phyloP scores from a whole-genome alignment of 1,140 invertebrate genomes.

The Centruroides sculpturatus region DNA sequence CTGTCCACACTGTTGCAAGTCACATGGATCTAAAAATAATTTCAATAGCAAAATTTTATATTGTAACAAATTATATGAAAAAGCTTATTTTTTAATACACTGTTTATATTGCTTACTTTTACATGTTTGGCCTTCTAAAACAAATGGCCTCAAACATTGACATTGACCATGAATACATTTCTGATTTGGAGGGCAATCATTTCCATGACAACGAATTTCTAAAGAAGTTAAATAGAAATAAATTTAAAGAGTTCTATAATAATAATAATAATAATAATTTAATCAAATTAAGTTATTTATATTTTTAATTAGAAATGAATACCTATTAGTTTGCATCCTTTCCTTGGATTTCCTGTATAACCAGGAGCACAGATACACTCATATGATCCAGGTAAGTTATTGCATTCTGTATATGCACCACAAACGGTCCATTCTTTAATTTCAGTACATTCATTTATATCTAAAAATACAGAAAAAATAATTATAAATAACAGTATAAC shows the following conservation, averaged over 20 bases:
- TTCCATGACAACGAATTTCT: constrained; percentile 46
- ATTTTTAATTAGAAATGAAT: neutral
- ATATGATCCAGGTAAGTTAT: constrained; percentile 21
- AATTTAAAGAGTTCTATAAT: neutral
- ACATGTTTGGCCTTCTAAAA: constrained; percentile 19
- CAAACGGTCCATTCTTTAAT: constrained; percentile 20
- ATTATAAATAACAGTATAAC: neutral
- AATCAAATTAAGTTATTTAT: neutral
- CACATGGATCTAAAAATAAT: constrained; percentile 19
- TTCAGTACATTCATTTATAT: constrained; percentile 19
- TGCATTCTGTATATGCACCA: constrained; percentile 20
- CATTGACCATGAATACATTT: constrained; percentile 55
- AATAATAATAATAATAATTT: too few species aligned
- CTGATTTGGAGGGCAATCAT: constrained; percentile 69
- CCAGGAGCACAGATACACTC: constrained; percentile 67
- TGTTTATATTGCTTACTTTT: constrained; percentile 15
- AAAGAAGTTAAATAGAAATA: neutral
- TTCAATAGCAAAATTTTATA: neutral
- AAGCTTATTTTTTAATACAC: too few species aligned
- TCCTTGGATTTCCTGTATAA: constrained; percentile 62
- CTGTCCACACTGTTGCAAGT: constrained; percentile 20
- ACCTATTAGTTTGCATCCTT: constrained; percentile 16
- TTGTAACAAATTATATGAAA: too few species aligned
- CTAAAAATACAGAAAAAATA: too few species aligned
- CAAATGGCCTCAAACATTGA: constrained; percentile 18